Evolutionary conservation across 2,888 invertebrate genomes (phyloP).

Genomic region (Synergus itoensis): DNA sequence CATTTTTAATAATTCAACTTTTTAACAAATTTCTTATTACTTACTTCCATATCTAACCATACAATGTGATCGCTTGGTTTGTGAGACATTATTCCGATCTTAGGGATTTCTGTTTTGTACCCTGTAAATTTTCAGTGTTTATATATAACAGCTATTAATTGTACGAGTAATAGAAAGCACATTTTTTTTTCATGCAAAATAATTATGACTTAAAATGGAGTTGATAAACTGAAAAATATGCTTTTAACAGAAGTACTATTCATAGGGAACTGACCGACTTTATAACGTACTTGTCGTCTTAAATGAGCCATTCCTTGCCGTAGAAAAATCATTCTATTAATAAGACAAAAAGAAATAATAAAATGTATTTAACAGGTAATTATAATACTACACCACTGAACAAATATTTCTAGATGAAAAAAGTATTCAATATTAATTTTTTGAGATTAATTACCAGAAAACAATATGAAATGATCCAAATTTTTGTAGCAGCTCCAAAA

Average conservation of each 20-base stretch:
- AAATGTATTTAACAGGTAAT: neutral
- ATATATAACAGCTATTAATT: neutral
- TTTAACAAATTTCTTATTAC: constrained; percentile 42
- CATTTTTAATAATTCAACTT: constrained; percentile 24
- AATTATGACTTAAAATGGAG: neutral
- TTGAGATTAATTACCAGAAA: too few species aligned
- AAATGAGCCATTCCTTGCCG: constrained; percentile 4
- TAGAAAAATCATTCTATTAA: constrained; percentile 6
- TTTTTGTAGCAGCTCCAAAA: too few species aligned
- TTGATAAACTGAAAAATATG: too few species aligned
- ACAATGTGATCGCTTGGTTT: constrained; percentile 78
- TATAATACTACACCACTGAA: too few species aligned
- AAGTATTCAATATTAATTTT: too few species aligned
- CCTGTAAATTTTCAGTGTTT: neutral
- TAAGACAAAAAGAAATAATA: neutral
- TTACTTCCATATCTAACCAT: constrained; percentile 87
- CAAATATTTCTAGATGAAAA: too few species aligned
- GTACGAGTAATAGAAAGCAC: neutral
- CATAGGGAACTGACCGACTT: neutral
- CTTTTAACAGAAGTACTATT: neutral
- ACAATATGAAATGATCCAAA: too few species aligned
- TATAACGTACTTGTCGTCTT: constrained; percentile 9
- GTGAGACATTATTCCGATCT: neutral
- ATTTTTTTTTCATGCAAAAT: neutral
- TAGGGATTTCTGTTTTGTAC: neutral